Evolutionary conservation across 2,888 invertebrate species (phyloP), one percentile per base, ranked within the genome.

Genomic region (Spisula solida): DNA sequence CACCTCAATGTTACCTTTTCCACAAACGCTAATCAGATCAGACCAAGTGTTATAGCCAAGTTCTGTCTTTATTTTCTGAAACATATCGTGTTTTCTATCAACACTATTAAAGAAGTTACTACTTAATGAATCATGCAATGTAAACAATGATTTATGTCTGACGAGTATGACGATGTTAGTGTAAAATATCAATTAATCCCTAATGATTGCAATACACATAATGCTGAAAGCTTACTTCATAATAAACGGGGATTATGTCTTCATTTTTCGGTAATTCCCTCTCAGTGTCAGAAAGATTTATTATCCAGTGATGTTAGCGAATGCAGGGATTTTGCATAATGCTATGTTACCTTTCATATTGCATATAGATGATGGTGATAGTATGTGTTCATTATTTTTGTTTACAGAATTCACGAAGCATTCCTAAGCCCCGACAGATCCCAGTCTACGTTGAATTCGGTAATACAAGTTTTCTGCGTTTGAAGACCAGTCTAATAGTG

Each of bases 21-120:
- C 8, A 20, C 41, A 79, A 79, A 34, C 14, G 56, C 41, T 79
- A 85, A 85, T 85, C 78, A 85, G 78, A 79, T 78, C 78, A 79
- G 75, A 84, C 25, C 14, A 48, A 14, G 51, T 79, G 55, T 79
- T 25, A 47, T 79, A 85, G 56, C 41, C 78, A 56, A 78, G 25
- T 51, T 31, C 31, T 85, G 85, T 75, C 85, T 75, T 85, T 51
- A 56, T 56, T 84, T 85, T 29, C 41, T 8, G n/a, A 56, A 79
- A 85, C 85, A 85, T 78, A 85, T 25, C 41, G 29, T 75, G 41
- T 51, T 75, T 31, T 81, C 48, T 51, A 55, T 55, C 81, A 81
- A 81, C 81, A 81, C 25, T 55, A 82, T 82, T 31, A 82, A n/a
- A 82, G 31, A 60, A 18, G 34, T 60, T 55, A n/a, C 29, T 16